Conservation (phyloP, 2,888 invertebrate genomes). For the Parelbella ahira region DNA sequence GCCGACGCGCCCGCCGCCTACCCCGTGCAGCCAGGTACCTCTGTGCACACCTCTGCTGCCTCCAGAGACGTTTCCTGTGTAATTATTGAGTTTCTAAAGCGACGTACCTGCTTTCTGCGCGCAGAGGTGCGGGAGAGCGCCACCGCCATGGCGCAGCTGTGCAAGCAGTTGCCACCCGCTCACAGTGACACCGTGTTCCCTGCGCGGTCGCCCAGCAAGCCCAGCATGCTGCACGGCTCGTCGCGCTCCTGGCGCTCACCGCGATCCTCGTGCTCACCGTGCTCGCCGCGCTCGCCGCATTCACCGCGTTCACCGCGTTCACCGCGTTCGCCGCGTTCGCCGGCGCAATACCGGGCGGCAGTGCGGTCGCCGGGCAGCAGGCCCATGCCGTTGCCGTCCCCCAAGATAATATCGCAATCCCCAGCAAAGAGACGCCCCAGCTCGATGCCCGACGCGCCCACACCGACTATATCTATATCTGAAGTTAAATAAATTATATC, state of each 20-base stretch:
- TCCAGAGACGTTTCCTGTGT: too few species aligned
- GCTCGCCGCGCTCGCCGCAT: too few species aligned
- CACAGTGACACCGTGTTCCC: constrained; percentile 28
- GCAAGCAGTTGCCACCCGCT: constrained; percentile 51
- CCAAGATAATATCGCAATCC: constrained; percentile 19
- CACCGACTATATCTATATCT: constrained; percentile 14
- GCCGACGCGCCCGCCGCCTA: constrained; percentile 45
- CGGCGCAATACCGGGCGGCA: background rate
- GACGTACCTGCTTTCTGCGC: too few species aligned
- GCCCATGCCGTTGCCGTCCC: constrained; percentile 5
- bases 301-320: too few species aligned
- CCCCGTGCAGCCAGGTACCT: constrained; percentile 68
- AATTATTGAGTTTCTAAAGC: too few species aligned
- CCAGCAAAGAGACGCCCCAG: constrained; percentile 18
- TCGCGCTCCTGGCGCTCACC: too few species aligned
- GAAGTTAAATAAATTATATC: constrained; percentile 12
- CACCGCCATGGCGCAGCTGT: constrained; percentile 62
- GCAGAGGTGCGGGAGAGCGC: constrained; percentile 65
- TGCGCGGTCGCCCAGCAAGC: constrained; percentile 38
- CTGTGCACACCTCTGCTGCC: too few species aligned
- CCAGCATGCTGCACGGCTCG: constrained; percentile 30
- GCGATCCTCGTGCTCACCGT: too few species aligned
- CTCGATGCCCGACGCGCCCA: constrained; percentile 16
- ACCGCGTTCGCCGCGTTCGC: constrained; percentile 22
- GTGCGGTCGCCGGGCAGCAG: constrained; percentile 13